These are phyloP conservation scores for Bubalus kerabau DNA, from an alignment of 2,113 vertebrate species.

Conservation along the genomic window DNA sequence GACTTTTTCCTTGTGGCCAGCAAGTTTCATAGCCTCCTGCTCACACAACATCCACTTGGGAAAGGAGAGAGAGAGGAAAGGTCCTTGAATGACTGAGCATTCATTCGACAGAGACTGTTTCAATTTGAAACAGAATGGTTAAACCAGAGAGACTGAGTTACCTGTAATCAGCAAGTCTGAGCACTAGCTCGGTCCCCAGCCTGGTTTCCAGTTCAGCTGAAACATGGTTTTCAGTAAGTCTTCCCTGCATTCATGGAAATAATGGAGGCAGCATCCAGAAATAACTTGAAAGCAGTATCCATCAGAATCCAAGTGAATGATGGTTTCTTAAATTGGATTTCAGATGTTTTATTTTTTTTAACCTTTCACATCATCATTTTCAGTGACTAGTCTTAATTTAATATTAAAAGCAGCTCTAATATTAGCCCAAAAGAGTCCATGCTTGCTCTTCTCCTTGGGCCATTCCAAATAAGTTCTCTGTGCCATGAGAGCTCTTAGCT, in stretches of 20 bases:
- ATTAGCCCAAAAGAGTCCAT: slow-evolving; percentile 89
- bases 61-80: background rate
- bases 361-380: background rate
- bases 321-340: background rate
- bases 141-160: background rate
- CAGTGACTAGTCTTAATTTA: slow-evolving; percentile 46
- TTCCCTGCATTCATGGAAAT: background rate
- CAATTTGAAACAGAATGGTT: background rate
- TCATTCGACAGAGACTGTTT: background rate
- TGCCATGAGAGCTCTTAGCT: slow-evolving; percentile 88
- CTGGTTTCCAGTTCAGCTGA: background rate
- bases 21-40: background rate
- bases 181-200: background rate
- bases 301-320: background rate
- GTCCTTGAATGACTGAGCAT: background rate
- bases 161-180: background rate
- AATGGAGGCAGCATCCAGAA: background rate
- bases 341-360: background rate
- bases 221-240: background rate
- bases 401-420: slow-evolving; percentile 84
- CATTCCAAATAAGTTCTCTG: slow-evolving; percentile 90
- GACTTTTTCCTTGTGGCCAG: background rate
- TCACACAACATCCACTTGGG: background rate
- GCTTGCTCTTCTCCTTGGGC: slow-evolving; percentile 88
- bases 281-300: background rate